Base-by-base conservation (phyloP, 2,888 invertebrate genomes). In the Platypus cylindrus region DNA sequence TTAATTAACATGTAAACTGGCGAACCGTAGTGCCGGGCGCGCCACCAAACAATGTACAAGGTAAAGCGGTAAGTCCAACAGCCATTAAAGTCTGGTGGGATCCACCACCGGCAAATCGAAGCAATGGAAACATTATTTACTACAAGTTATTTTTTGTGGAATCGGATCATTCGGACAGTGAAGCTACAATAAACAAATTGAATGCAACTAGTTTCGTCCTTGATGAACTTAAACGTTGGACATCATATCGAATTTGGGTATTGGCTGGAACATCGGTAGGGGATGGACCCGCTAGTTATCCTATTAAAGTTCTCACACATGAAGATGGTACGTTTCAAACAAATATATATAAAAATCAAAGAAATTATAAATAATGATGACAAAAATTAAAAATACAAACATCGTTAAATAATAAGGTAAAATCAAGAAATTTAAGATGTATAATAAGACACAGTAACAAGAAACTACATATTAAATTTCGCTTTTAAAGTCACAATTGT, bases 161-260 rank as follows among this genome's bases (percentile, higher is more conserved):
- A 66, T 76, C 78, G 52, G 85, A 82, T 50, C 70, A 78, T 54
- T 80, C 82, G 44, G 86, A 87, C 64, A 80, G 81, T 46, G 86
- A 89, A 60, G 86, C 87, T 33, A 74, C 75, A 39, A 75, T 80
- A 56, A 75, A 79, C 63, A 83, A 72, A 59, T 73, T 83, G 58
- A 85, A 83, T 66, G 73, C 73, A 58, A 84, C 85, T 41, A 70
- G 72, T 56, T 80, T 85, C 66, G 68, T 80, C 45, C 71, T 94
- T 66, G 85, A 87, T 60, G 87, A 89, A 64, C 75, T 95, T 56
- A 81, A 83, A 61, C 81, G 85, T 45, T 95, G 90, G 90, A 93
- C 93, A 41, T 82, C 87, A 64, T 97, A 97, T 73, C 80, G 89
- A 63, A 81, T 97, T 56, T 91, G 91, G 90, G 86, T 95, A 56